Evolutionary conservation across 1,140 invertebrate genomes (phyloP).

Genomic region (Drosophila suzukii): DNA sequence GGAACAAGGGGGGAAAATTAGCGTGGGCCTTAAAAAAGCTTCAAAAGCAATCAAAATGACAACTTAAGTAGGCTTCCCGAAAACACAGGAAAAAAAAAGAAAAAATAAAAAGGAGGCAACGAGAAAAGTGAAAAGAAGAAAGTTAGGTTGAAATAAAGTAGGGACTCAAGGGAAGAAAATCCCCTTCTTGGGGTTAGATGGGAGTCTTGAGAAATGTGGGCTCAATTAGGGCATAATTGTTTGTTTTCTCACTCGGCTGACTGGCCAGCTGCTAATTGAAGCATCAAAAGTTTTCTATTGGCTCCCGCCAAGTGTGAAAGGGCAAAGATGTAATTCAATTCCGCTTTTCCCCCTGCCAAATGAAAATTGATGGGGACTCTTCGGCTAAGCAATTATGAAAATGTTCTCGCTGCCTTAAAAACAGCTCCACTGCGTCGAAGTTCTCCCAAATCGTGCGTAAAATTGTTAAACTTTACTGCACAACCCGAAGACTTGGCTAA

Average conservation of each 20-base stretch:
- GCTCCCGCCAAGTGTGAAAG: slow-evolving; percentile 51
- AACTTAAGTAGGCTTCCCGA: slow-evolving; percentile 78
- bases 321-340: slow-evolving; percentile 58
- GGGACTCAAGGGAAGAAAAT: slow-evolving; percentile 5
- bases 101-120: slow-evolving; percentile 9
- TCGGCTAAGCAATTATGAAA: slow-evolving; percentile 49
- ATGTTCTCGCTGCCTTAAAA: slow-evolving; percentile 39
- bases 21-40: slow-evolving; percentile 71
- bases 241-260: slow-evolving; percentile 54
- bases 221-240: slow-evolving; percentile 72
- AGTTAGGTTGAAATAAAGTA: slow-evolving; percentile 26
- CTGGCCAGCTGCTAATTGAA: slow-evolving; percentile 60
- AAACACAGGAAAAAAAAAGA: slow-evolving; percentile 27
- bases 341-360: slow-evolving; percentile 11
- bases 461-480: slow-evolving; percentile 59
- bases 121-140: slow-evolving; percentile 29
- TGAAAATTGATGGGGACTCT: slow-evolving; percentile 47
- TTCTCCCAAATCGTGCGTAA: slow-evolving; percentile 67
- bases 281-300: slow-evolving; percentile 53
- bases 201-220: slow-evolving; percentile 48
- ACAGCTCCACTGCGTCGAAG: slow-evolving; percentile 16
- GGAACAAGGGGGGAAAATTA: slow-evolving; percentile 55
- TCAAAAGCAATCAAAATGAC: slow-evolving; percentile 83
- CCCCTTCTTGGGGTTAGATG: slow-evolving; percentile 16
- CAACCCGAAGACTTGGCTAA: slow-evolving; percentile 2